phyloP scores from a whole-genome alignment of 2,888 invertebrate species.

The Eubasilissa splendida region DNA sequence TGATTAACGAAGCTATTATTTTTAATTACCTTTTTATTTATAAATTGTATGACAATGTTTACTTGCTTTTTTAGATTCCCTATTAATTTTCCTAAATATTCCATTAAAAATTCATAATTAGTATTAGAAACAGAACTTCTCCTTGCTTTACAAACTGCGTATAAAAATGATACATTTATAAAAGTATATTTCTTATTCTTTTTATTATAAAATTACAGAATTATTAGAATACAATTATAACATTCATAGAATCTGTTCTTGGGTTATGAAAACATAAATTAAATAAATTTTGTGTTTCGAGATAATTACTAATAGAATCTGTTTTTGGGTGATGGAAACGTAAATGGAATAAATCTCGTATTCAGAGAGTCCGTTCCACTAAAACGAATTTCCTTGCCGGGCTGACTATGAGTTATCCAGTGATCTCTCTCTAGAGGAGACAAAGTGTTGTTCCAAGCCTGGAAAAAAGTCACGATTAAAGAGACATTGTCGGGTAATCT shows the following conservation, averaged over 20 bases:
- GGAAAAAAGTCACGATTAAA: constrained; percentile 53
- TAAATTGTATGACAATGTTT: no score
- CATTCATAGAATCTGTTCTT: constrained; percentile 47
- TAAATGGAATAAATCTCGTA: constrained; percentile 65
- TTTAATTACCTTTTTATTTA: no score
- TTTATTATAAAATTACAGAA: no score
- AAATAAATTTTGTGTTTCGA: constrained; percentile 61
- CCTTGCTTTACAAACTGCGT: no score
- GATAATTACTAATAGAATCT: constrained; percentile 26
- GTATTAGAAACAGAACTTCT: no score
- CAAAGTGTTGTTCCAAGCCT: constrained; percentile 73
- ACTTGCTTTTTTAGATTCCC: no score
- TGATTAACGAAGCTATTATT: no score
- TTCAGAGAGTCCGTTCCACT: not conserved
- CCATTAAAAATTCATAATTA: no score
- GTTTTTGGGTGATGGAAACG: constrained; percentile 67
- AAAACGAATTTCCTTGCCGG: constrained; percentile 62
- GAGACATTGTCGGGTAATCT: not conserved
- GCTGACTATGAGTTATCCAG: constrained; percentile 71
- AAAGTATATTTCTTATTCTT: no score
- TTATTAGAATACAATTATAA: no score
- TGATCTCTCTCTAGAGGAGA: constrained; percentile 65
- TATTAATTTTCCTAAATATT: no score
- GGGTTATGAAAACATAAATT: constrained; percentile 70
- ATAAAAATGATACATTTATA: no score